These are phyloP conservation scores for Hypothenemus hampei DNA, from an alignment of 1,140 invertebrate genomes.

Conservation along the genomic window DNA sequence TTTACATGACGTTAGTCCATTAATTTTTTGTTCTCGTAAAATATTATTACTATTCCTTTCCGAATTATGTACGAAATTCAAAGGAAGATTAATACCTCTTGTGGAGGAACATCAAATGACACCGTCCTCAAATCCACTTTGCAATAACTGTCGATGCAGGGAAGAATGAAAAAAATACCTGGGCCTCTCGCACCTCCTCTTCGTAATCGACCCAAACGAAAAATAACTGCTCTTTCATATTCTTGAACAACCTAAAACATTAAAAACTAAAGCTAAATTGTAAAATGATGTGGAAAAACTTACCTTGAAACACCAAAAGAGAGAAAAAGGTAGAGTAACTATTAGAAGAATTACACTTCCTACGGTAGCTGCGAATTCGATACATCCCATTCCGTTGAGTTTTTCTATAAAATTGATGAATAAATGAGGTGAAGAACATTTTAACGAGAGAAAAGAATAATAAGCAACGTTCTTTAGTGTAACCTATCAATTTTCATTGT, in stretches of 20 bases:
- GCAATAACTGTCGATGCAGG: slow-evolving; percentile 86
- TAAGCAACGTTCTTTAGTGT: too few species aligned
- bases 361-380: slow-evolving; percentile 76
- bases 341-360: slow-evolving; percentile 73
- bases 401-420: slow-evolving; percentile 33
- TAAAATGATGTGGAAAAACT: too few species aligned
- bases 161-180: slow-evolving; percentile 83
- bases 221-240: slow-evolving; percentile 74
- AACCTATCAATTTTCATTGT: too few species aligned
- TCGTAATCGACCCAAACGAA: slow-evolving; percentile 64
- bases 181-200: slow-evolving; percentile 70
- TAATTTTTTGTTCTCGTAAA: too few species aligned
- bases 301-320: slow-evolving; percentile 82
- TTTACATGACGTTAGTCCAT: too few species aligned
- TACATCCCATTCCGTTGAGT: slow-evolving; percentile 50
- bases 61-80: too few species aligned
- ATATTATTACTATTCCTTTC: too few species aligned
- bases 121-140: slow-evolving; percentile 82
- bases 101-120: slow-evolving; percentile 77
- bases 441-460: too few species aligned
- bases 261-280: not conserved
- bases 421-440: not conserved
- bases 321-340: slow-evolving; percentile 77
- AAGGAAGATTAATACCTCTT: too few species aligned
- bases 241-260: slow-evolving; percentile 63